Percentiles rank a stretch among this genome's conserved stretches.
These are phyloP conservation scores for Hypotaenidia okinawae DNA, from an alignment of 2,797 vertebrate genomes.

Conservation along the genomic window DNA sequence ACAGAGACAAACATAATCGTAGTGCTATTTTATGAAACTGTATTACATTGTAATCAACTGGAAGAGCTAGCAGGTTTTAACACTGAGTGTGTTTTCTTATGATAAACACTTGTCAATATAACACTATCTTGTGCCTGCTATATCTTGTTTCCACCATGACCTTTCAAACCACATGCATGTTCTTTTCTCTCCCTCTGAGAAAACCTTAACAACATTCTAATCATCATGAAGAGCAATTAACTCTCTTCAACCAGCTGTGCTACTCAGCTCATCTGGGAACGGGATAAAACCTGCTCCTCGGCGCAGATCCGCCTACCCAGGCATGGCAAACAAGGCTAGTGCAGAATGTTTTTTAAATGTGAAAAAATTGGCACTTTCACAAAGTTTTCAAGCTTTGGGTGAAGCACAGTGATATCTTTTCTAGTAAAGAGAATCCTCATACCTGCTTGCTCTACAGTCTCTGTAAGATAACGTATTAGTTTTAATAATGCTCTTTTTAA, in stretches of 20 bases:
- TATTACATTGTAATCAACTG: neutral
- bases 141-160: conserved; percentile 60
- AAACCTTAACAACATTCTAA: conserved; percentile 57
- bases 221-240: conserved; percentile 69
- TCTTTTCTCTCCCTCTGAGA: conserved; percentile 53
- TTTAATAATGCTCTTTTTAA: conserved; percentile 34
- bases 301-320: neutral
- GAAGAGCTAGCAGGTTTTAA: conserved; percentile 26
- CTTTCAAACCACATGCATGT: conserved; percentile 61
- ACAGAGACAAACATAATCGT: neutral
- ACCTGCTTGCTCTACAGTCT: neutral
- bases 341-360: neutral
- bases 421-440: neutral
- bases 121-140: neutral
- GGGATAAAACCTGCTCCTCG: neutral
- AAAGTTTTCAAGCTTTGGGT: neutral
- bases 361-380: neutral
- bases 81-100: neutral
- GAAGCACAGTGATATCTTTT: neutral
- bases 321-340: neutral
- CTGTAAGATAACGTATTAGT: conserved; percentile 25
- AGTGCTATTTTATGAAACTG: neutral
- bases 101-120: conserved; percentile 52
- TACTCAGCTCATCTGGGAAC: conserved; percentile 46
- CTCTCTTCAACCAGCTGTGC: conserved; percentile 65